Evolutionary conservation across 2,797 vertebrate genomes (phyloP).

Genomic region (Cetoscarus ocellatus): DNA sequence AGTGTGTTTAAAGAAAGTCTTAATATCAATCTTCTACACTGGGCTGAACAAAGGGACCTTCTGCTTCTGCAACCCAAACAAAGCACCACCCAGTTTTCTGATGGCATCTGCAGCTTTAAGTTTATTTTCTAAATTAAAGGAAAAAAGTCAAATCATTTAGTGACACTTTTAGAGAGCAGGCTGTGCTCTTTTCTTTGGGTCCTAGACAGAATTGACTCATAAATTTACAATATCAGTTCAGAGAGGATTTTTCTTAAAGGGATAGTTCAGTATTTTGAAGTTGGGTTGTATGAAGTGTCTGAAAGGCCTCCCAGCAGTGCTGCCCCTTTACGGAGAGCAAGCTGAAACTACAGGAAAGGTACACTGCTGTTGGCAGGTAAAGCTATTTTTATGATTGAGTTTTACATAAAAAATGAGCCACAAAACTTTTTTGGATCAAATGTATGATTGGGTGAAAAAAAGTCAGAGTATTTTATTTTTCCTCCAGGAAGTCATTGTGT

Average conservation of each 20-base stretch:
- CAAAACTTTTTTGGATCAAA: too few species aligned
- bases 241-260: slow-evolving; percentile 6
- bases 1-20: slow-evolving; percentile 38
- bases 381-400: too few species aligned
- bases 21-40: slow-evolving; percentile 38
- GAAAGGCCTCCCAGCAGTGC: too few species aligned
- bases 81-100: slow-evolving; percentile 1
- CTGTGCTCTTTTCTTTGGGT: background rate
- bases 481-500: too few species aligned
- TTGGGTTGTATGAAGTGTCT: too few species aligned
- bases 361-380: too few species aligned
- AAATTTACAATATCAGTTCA: background rate
- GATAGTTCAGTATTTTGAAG: too few species aligned
- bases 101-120: background rate
- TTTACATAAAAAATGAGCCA: too few species aligned
- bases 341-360: too few species aligned
- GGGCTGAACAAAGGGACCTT: slow-evolving; percentile 37
- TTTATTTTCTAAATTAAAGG: background rate
- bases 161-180: background rate
- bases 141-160: background rate
- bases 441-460: too few species aligned
- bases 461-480: too few species aligned
- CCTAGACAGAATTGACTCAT: background rate
- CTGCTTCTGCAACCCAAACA: slow-evolving; percentile 53
- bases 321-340: too few species aligned